Percentiles rank a stretch among this genome's conserved stretches.
Conservation (phyloP, 2,888 invertebrate species). For the Ophion slaviceki region DNA sequence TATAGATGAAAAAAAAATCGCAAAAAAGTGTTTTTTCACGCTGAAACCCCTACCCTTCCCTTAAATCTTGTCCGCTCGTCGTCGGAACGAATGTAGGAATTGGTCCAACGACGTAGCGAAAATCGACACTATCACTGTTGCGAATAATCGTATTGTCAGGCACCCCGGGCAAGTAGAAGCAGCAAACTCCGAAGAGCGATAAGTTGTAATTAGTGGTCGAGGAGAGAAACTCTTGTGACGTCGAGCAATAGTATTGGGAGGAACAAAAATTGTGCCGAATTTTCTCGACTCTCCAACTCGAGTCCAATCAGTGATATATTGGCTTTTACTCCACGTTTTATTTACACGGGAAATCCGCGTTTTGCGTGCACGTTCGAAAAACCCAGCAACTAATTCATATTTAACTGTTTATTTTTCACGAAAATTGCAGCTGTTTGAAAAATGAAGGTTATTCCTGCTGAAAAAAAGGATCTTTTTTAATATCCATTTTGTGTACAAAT, state of each 20-base stretch:
- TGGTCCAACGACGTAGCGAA: background rate
- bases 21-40: too few species aligned
- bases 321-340: background rate
- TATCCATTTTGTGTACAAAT: too few species aligned
- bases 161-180: background rate
- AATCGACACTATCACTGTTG: background rate
- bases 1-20: too few species aligned
- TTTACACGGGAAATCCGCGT: background rate
- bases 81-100: background rate
- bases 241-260: background rate
- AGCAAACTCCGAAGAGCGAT: background rate
- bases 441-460: too few species aligned
- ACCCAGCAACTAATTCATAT: too few species aligned
- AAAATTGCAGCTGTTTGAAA: too few species aligned
- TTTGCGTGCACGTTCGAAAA: background rate
- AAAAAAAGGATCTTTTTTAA: too few species aligned
- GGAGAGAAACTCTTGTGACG: background rate
- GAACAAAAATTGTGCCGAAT: background rate
- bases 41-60: too few species aligned
- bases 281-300: background rate
- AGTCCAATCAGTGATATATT: background rate
- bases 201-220: background rate
- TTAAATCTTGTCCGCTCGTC: background rate
- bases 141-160: background rate
- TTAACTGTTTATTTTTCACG: too few species aligned